Conservation (phyloP, 2,113 vertebrate species). For the Chlamydotis undulata region DNA sequence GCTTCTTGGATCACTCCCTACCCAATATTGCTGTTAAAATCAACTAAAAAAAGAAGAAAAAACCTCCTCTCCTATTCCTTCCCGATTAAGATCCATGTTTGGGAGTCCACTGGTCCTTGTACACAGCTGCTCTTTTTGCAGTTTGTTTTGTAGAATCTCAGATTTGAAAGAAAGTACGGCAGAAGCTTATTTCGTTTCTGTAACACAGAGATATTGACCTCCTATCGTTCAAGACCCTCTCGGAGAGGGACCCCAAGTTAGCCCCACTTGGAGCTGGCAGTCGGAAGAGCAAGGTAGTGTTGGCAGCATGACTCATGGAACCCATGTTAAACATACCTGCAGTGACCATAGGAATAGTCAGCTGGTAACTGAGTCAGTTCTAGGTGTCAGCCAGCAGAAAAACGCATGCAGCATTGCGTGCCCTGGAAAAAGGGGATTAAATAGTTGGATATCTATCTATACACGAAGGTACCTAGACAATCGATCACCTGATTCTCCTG, state of each 20-base stretch:
- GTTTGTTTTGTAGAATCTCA: not conserved
- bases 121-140: not conserved
- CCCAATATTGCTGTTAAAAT: not conserved
- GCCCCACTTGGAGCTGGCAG: accelerated
- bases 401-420: not conserved
- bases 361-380: not conserved
- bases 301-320: not conserved
- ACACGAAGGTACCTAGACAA: not conserved
- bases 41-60: not conserved
- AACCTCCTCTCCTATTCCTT: not conserved
- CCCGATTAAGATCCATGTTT: not conserved
- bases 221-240: not conserved
- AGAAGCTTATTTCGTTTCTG: not conserved
- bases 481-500: accelerated
- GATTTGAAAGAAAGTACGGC: not conserved
- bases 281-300: not conserved
- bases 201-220: not conserved
- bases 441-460: not conserved
- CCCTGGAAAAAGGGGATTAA: not conserved
- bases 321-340: not conserved
- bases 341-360: not conserved
- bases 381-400: not conserved
- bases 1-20: not conserved
- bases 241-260: not conserved
- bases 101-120: not conserved